phyloP scores from a whole-genome alignment of 2,113 vertebrate genomes.

The Charadrius vociferus region DNA sequence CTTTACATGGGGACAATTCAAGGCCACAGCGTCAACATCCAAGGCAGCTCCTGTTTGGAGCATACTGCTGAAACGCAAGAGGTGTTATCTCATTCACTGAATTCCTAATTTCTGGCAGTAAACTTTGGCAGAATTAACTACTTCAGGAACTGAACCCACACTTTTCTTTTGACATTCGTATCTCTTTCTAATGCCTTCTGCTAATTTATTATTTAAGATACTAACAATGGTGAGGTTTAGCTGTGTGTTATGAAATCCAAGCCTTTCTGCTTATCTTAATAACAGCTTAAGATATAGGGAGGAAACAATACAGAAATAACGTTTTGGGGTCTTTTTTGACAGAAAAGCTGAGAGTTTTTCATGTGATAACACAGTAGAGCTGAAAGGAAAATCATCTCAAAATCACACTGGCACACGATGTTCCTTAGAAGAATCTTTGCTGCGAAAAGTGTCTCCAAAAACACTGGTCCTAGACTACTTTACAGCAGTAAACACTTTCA shows the following conservation, averaged over 20 bases:
- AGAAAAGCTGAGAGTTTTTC: background rate
- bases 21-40: background rate
- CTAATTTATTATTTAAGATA: background rate
- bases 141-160: background rate
- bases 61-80: background rate
- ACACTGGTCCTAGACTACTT: background rate
- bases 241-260: background rate
- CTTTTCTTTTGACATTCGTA: background rate
- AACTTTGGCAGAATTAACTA: background rate
- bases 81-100: background rate
- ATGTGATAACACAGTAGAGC: background rate
- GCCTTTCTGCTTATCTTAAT: background rate
- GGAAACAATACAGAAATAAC: background rate
- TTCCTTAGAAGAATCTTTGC: background rate
- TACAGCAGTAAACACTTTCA: background rate
- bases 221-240: background rate
- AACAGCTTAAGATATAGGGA: background rate
- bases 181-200: background rate
- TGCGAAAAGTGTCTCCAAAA: background rate
- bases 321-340: accelerated
- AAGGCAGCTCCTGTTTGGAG: background rate
- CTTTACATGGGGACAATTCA: background rate
- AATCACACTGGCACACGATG: background rate
- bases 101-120: background rate
- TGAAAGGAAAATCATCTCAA: background rate